phyloP scores from a whole-genome alignment of 2,797 vertebrate species.

The Macroramphosus scolopax region DNA sequence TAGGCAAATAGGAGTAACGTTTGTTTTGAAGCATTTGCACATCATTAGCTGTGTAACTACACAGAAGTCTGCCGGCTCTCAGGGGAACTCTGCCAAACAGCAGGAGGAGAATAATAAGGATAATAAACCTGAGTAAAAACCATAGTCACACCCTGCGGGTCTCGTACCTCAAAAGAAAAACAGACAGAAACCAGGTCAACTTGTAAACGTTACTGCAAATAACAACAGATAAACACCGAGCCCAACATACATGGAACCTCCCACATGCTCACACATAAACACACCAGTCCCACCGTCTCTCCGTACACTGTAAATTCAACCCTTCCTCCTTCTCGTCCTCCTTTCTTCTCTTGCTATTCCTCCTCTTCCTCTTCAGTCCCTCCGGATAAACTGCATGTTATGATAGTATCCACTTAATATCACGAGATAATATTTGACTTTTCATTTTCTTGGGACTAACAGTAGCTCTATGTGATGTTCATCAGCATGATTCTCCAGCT shows the following conservation, averaged over 20 bases:
- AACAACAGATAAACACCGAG: conserved; percentile 44
- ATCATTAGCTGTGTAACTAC: conserved; percentile 41
- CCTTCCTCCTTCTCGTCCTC: conserved; percentile 25
- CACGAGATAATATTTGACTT: too few relatives aligned
- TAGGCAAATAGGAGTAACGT: conserved; percentile 22
- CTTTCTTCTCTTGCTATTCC: conserved; percentile 36
- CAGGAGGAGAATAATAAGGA: conserved; percentile 47
- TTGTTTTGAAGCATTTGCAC: conserved; percentile 40
- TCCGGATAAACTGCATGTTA: too few relatives aligned
- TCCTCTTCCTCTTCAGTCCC: conserved; percentile 27
- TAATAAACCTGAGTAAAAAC: conserved; percentile 52
- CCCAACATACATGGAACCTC: conserved; percentile 27
- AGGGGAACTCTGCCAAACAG: conserved; percentile 14
- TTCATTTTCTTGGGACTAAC: too few relatives aligned
- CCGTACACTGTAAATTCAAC: conserved; percentile 23
- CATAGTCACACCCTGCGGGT: conserved; percentile 25
- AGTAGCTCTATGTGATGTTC: too few relatives aligned
- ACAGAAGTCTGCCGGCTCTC: conserved; percentile 26
- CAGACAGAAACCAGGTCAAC: conserved; percentile 58
- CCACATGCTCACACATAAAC: conserved; percentile 33
- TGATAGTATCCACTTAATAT: too few relatives aligned
- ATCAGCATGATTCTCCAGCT: too few relatives aligned
- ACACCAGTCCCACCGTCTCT: conserved; percentile 24
- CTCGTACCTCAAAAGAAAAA: conserved; percentile 39
- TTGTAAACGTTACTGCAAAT: conserved; percentile 62